phyloP scores from a whole-genome alignment of 2,797 vertebrate genomes.

The Peromyscus melanophrys region DNA sequence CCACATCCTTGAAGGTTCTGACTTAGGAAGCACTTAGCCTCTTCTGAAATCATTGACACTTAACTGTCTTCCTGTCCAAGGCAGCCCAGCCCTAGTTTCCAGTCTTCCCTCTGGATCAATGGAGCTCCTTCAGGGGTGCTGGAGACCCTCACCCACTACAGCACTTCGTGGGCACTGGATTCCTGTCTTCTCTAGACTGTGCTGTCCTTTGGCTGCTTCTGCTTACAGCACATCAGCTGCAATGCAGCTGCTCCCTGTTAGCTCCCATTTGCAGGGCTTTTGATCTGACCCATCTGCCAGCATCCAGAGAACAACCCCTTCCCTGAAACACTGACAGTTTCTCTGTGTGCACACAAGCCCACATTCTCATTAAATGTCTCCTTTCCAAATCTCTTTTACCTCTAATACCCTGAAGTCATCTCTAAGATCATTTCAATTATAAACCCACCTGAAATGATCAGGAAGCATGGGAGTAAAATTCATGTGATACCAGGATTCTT shows the following conservation, averaged over 20 bases:
- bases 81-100: not conserved
- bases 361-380: not conserved
- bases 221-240: not conserved
- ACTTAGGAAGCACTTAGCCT: not conserved
- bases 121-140: not conserved
- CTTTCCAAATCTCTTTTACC: not conserved
- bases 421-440: conserved; percentile 54
- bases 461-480: not conserved
- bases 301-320: not conserved
- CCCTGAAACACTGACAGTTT: not conserved
- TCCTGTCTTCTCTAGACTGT: not conserved
- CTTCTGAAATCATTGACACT: not conserved
- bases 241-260: not conserved
- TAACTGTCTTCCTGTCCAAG: not conserved
- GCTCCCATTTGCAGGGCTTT: not conserved
- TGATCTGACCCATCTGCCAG: not conserved
- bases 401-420: conserved; percentile 23
- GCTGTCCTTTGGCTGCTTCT: not conserved
- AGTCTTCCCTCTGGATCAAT: not conserved
- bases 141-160: not conserved
- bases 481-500: conserved; percentile 8
- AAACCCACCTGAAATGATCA: conserved; percentile 64
- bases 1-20: not conserved
- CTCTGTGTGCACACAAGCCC: not conserved
- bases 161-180: not conserved